These are phyloP conservation scores for Pomatostomus ruficeps DNA, from an alignment of 2,113 vertebrate genomes.

Conservation along the genomic window DNA sequence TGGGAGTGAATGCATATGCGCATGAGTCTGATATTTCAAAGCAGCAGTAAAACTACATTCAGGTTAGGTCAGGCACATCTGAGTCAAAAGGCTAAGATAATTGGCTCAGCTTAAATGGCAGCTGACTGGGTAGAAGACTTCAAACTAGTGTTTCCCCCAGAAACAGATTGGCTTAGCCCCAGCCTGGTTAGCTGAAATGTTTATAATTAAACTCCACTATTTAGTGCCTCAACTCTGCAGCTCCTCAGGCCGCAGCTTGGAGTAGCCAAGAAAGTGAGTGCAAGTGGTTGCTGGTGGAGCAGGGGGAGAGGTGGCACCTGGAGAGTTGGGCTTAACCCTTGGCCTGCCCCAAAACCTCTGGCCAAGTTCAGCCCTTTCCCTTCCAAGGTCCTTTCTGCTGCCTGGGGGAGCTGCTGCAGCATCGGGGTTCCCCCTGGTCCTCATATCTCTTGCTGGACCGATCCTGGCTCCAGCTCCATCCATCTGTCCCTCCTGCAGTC, in stretches of 20 bases:
- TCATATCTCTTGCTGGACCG: background rate
- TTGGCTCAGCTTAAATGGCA: constrained; percentile 85
- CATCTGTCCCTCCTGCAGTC: background rate
- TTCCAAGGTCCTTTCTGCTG: background rate
- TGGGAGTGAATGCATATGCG: constrained; percentile 77
- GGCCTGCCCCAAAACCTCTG: background rate
- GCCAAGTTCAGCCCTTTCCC: background rate
- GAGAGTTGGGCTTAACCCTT: background rate
- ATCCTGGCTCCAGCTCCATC: background rate
- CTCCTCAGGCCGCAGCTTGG: background rate
- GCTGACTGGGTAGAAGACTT: constrained; percentile 79
- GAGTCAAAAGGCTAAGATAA: constrained; percentile 84
- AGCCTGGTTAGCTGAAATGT: constrained; percentile 68
- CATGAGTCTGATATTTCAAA: constrained; percentile 86
- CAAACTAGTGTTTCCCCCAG: constrained; percentile 70
- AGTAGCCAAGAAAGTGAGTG: constrained; percentile 23
- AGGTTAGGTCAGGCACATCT: constrained; percentile 81
- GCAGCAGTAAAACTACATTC: constrained; percentile 80
- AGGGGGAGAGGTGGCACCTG: background rate
- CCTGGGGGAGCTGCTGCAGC: background rate
- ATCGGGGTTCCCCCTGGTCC: background rate
- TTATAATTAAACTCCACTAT: constrained; percentile 65
- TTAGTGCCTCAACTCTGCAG: constrained; percentile 20
- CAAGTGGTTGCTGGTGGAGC: background rate
- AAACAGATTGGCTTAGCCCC: constrained; percentile 72